Conservation (phyloP, 2,797 vertebrate species). For the Acrossocheilus fasciatus region DNA sequence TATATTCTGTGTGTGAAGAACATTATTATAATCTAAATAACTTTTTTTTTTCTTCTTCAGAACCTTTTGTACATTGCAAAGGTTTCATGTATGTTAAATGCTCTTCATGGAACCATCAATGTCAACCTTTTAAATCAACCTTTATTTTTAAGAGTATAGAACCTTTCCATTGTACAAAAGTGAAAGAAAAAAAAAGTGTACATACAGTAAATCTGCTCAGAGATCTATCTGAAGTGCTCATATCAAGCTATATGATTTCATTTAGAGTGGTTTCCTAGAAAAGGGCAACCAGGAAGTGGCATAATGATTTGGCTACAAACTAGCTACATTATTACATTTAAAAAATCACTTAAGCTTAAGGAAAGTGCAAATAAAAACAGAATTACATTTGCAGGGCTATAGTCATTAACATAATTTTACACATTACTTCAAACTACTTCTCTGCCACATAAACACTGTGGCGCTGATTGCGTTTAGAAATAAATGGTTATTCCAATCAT, state of each 20-base stretch:
- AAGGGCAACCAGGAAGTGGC: background rate
- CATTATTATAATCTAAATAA: too few species aligned
- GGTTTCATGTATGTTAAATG: background rate
- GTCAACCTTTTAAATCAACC: background rate
- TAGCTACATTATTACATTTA: background rate
- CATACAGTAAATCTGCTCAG: background rate
- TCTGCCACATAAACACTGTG: background rate
- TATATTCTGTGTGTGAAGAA: too few species aligned
- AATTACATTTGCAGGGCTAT: conserved; percentile 13
- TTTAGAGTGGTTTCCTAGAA: background rate
- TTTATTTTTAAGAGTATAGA: background rate
- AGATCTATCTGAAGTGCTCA: background rate
- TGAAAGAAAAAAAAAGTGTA: background rate
- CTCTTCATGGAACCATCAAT: background rate
- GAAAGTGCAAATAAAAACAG: conserved; percentile 4
- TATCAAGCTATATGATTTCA: background rate
- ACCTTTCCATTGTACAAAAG: background rate
- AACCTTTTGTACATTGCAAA: background rate
- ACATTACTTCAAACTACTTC: conserved; percentile 5
- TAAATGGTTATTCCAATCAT: background rate
- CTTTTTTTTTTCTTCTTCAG: too few species aligned
- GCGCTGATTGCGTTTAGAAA: background rate
- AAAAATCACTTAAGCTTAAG: background rate
- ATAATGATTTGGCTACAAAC: background rate
- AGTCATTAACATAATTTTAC: conserved; percentile 32